Conservation (phyloP, 2,888 invertebrate species). For the Perizoma affinitatum region DNA sequence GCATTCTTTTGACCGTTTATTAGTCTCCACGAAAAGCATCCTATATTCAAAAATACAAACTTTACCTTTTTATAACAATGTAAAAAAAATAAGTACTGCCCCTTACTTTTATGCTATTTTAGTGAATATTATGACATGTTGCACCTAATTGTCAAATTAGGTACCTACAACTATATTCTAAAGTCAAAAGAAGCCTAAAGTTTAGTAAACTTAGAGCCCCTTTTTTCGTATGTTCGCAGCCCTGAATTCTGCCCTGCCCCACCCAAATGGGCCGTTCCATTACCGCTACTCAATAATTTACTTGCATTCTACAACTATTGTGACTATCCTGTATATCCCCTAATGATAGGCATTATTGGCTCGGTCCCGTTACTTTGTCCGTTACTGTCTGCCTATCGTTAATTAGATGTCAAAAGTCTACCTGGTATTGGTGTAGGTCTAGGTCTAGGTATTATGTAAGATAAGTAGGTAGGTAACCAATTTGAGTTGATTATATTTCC, state of each 20-base stretch:
- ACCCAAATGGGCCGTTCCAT: constrained; percentile 31
- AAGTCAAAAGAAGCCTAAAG: too few species aligned
- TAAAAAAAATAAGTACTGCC: too few species aligned
- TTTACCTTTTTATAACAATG: too few species aligned
- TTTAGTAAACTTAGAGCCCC: not conserved
- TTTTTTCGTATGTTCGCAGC: not conserved
- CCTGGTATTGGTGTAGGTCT: constrained; percentile 21
- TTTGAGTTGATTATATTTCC: too few species aligned
- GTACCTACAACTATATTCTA: too few species aligned
- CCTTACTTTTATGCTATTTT: too few species aligned
- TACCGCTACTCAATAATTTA: constrained; percentile 40
- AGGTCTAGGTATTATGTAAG: constrained; percentile 16
- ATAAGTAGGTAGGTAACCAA: not conserved
- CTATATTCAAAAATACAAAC: too few species aligned
- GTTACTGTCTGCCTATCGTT: constrained; percentile 34
- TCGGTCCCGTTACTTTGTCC: constrained; percentile 24
- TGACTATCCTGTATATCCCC: constrained; percentile 33
- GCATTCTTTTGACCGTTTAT: too few species aligned
- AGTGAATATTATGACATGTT: too few species aligned
- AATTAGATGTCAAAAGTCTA: constrained; percentile 39
- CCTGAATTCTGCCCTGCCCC: constrained; percentile 22
- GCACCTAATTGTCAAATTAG: too few species aligned
- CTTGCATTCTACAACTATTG: constrained; percentile 47
- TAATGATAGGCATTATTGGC: constrained; percentile 30
- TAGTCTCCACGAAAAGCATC: too few species aligned